Conservation (phyloP, 2,797 vertebrate genomes). For the Ctenosaura bakeri region DNA sequence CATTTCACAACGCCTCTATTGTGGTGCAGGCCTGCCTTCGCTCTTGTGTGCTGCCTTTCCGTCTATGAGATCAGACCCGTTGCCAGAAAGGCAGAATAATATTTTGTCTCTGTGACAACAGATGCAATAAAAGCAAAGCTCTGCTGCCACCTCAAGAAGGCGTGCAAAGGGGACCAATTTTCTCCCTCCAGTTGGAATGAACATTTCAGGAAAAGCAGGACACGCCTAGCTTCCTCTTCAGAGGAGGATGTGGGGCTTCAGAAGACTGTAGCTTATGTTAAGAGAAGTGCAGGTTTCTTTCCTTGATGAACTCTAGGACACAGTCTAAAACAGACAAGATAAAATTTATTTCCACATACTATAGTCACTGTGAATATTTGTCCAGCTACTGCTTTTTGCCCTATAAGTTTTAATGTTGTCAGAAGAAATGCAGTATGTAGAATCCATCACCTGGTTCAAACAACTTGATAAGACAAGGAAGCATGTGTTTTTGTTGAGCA, state of each 20-base stretch:
- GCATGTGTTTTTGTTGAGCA: no score
- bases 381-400: background rate
- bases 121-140: constrained; percentile 28
- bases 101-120: constrained; percentile 60
- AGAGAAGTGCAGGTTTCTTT: background rate
- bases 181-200: background rate
- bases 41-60: constrained; percentile 21
- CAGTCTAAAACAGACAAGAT: background rate
- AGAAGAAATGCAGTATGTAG: background rate
- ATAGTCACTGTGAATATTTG: no score
- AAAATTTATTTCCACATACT: background rate
- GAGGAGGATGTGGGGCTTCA: no score
- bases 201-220: constrained; percentile 13
- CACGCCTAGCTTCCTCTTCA: background rate
- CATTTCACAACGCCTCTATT: constrained; percentile 2
- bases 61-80: constrained; percentile 7
- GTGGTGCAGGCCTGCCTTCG: background rate
- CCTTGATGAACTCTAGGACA: background rate
- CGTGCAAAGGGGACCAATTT: constrained; percentile 18
- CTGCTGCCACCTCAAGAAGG: constrained; percentile 17
- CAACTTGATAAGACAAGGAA: no score
- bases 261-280: background rate
- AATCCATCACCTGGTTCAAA: background rate
- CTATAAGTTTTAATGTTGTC: background rate
- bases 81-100: constrained; percentile 31